Evolutionary conservation across 1,140 invertebrate species (phyloP).

Genomic region (Zaprionus taronus): DNA sequence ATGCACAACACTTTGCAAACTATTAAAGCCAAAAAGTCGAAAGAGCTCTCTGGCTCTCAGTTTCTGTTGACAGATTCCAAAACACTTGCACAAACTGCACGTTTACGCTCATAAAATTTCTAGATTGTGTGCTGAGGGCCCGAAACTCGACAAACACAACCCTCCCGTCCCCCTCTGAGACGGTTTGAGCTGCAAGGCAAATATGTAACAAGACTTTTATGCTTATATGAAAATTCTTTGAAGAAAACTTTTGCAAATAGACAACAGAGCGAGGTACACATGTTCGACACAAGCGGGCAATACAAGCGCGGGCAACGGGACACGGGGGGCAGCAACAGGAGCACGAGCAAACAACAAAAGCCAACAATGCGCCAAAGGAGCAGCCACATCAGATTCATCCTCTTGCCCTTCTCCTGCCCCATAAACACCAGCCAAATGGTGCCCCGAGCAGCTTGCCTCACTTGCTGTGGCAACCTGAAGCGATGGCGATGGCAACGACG

Average conservation of each 20-base stretch:
- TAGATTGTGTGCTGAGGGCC: conserved; percentile 26
- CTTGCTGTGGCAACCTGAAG: conserved; percentile 38
- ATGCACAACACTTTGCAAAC: conserved; percentile 46
- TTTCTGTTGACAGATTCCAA: conserved; percentile 53
- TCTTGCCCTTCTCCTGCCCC: background rate
- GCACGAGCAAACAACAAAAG: conserved; percentile 52
- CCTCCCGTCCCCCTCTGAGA: conserved; percentile 20
- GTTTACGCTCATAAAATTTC: conserved; percentile 66
- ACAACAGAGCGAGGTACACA: conserved; percentile 49
- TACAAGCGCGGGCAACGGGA: background rate
- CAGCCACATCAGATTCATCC: conserved; percentile 50
- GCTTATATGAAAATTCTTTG: conserved; percentile 52
- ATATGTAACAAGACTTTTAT: conserved; percentile 57
- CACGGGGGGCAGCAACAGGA: conserved; percentile 10
- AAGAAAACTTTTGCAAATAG: conserved; percentile 53
- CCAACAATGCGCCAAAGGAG: conserved; percentile 62
- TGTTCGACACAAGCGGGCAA: conserved; percentile 31
- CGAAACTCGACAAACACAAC: conserved; percentile 34
- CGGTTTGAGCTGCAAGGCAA: conserved; percentile 45
- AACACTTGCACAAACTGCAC: conserved; percentile 68
- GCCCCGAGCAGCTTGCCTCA: conserved; percentile 23
- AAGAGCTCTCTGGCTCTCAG: conserved; percentile 18
- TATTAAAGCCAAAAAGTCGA: conserved; percentile 58
- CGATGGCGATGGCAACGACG: conserved; percentile 44
- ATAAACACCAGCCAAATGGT: conserved; percentile 9